A percentile compares a stretch with the other conserved stretches of the same genome.
These are phyloP conservation scores for Platalea minor DNA, from an alignment of 2,797 vertebrate genomes.

Conservation along the genomic window DNA sequence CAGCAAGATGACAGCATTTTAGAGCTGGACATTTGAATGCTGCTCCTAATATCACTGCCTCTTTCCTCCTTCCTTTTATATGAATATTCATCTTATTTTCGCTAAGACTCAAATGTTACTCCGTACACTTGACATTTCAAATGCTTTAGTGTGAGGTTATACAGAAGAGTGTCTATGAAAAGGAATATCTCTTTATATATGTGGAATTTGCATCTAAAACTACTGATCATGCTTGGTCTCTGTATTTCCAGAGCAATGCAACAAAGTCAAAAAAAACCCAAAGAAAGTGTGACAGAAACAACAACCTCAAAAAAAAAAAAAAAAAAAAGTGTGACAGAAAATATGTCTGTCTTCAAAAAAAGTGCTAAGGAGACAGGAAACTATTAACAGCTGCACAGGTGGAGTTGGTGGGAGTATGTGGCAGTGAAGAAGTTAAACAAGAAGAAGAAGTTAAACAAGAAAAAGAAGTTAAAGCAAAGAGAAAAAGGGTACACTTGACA, in stretches of 20 bases:
- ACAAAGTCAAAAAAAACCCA: not conserved
- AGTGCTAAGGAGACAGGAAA: not conserved
- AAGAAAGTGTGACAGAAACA: not conserved
- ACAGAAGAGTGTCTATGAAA: not conserved
- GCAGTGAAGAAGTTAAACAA: not conserved
- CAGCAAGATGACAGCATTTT: not conserved
- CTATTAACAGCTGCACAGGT: not conserved
- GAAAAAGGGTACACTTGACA: not conserved
- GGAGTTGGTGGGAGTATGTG: not conserved
- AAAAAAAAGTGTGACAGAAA: not conserved
- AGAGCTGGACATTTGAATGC: not conserved
- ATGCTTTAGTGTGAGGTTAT: not conserved
- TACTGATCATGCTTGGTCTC: not conserved
- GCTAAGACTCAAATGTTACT: not conserved
- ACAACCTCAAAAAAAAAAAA: not conserved
- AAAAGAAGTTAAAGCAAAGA: not conserved
- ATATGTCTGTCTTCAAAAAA: not conserved
- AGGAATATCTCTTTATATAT: not conserved
- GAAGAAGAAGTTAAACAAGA: accelerated
- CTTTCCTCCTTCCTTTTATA: not conserved
- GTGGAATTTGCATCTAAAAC: not conserved
- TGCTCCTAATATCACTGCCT: not conserved
- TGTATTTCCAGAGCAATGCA: not conserved
- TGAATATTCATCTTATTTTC: not conserved
- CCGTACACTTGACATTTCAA: not conserved